Percentiles rank a stretch among this genome's conserved stretches.
phyloP scores from a whole-genome alignment of 2,797 vertebrate genomes.

The Premnoplex brunnescens region DNA sequence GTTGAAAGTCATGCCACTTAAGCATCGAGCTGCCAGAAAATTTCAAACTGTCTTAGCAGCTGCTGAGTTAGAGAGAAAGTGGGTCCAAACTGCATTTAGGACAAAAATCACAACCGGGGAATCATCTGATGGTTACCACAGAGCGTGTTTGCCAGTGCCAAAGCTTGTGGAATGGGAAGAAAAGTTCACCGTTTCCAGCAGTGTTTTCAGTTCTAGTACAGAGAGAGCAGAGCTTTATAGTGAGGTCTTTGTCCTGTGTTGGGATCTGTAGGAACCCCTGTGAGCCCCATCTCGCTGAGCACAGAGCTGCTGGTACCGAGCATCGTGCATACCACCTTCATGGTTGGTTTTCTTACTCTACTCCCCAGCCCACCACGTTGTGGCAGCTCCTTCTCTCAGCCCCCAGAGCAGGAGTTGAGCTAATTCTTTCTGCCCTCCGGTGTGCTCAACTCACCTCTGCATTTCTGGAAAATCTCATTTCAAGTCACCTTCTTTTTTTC shows the following conservation, averaged over 20 bases:
- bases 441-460: background rate
- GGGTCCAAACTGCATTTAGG: background rate
- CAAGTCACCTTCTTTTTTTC: background rate
- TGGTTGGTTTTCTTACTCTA: background rate
- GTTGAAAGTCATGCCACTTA: constrained; percentile 39
- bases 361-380: background rate
- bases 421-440: background rate
- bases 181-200: background rate
- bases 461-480: background rate
- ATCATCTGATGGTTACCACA: constrained; percentile 38
- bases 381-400: background rate
- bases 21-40: background rate
- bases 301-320: background rate
- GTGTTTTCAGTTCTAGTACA: background rate
- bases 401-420: background rate
- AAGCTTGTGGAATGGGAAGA: constrained; percentile 9
- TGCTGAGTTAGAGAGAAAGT: background rate
- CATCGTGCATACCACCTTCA: rapidly evolving
- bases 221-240: background rate
- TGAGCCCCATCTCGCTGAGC: rapidly evolving
- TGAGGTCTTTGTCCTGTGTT: constrained; percentile 15
- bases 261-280: rapidly evolving
- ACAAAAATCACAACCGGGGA: constrained; percentile 32
- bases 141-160: background rate
- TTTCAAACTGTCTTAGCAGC: constrained; percentile 23